Base-by-base conservation (phyloP, 2,888 invertebrate species). In the Nebria brevicollis region DNA sequence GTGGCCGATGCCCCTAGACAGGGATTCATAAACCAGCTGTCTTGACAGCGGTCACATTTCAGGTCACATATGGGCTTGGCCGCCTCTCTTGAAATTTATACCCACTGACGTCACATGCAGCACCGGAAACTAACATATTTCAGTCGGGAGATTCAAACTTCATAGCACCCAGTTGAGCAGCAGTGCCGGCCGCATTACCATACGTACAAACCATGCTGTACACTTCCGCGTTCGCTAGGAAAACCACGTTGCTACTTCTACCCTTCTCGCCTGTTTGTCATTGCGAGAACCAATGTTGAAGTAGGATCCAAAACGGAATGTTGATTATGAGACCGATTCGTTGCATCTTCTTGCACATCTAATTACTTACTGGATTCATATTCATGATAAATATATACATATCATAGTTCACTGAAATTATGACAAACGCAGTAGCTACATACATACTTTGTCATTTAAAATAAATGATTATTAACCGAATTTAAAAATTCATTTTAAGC, bases 31-130 rank as follows among this genome's bases (percentile, higher is more conserved):
- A 78, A 78, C 72, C 66, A 78, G 73, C 65, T 70, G 77, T 66
- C 77, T 65, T 78, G 77, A 78, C 77, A 78, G 72, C 73, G 77
- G 72, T 73, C 72, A 78, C 77, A 72, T 73, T 73, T 78, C 72
- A 78, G 72, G 66, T 78, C 77, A 78, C 77, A 78, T 64, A 73
- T 78, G 77, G 72, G 65, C 66, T 15, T n/a, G 77, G 25, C 25
- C 72, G 64, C 73, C 65, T 64, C 54, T 54, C 70, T 70, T 70
- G 73, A 73, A 73, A 77, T 77, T 72, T 72, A 77, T 77, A 77
- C 25, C 72, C 70, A 34, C 11, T 70, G 70, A 34, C 72, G 77
- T 77, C 77, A 77, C 72, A 64, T 77, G 72, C 77, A 77, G 77
- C 66, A 26, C 70, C 70, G 75, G 75, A 76, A 66, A 76, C 75